Conservation (phyloP, 2,797 vertebrate species). For the Aselliscus stoliczkanus region DNA sequence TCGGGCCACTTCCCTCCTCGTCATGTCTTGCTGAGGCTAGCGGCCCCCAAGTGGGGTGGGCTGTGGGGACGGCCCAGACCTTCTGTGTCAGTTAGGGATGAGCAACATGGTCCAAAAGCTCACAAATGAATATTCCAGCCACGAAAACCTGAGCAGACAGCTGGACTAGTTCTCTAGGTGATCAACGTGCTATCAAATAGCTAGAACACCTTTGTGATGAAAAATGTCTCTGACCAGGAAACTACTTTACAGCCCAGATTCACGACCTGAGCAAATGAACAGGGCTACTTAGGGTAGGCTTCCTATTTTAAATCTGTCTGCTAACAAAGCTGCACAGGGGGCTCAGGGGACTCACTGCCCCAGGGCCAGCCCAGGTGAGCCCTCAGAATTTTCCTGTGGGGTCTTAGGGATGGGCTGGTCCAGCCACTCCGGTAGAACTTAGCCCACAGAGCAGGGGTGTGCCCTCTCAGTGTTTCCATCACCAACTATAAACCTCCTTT, state of each 20-base stretch:
- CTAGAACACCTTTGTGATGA: background rate
- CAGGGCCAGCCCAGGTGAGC: accelerated
- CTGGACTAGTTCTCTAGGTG: background rate
- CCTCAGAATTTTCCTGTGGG: accelerated
- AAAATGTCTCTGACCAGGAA: background rate
- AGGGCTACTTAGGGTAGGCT: background rate
- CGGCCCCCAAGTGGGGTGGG: background rate
- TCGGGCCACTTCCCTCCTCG: too few relatives aligned
- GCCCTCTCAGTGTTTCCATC: too few relatives aligned
- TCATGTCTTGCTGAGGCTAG: too few relatives aligned
- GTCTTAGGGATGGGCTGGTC: too few relatives aligned
- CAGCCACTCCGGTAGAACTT: too few relatives aligned
- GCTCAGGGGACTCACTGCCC: accelerated
- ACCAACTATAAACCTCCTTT: accelerated
- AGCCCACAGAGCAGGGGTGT: too few relatives aligned
- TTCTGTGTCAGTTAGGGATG: background rate
- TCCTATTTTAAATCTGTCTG: too few relatives aligned
- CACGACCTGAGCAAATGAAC: background rate
- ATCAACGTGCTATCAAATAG: background rate
- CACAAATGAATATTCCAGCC: background rate
- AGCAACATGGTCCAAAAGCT: background rate
- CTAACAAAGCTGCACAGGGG: background rate
- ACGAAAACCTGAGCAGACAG: background rate
- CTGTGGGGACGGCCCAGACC: background rate
- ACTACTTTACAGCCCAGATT: background rate